Base-by-base conservation (phyloP, 2,888 invertebrate species). In the Alloscopus bannaensis region DNA sequence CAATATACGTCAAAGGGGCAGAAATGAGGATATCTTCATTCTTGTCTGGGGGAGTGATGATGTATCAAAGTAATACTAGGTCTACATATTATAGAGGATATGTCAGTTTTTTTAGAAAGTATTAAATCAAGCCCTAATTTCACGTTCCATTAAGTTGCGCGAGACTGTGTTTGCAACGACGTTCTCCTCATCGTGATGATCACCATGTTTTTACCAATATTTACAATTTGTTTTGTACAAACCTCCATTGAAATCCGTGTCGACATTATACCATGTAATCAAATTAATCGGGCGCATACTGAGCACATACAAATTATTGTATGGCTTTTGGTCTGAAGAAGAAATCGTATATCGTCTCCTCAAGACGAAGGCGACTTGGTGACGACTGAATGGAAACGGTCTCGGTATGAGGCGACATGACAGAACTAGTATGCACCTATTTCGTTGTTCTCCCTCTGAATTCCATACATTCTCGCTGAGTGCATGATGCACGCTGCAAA, bases 61-160 rank as follows among this genome's bases (percentile, higher is more conserved):
- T n/a, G n/a, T n/a, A n/a, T n/a, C n/a, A n/a, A n/a, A n/a, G n/a
- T n/a, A n/a, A n/a, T n/a, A n/a, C n/a, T n/a, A n/a, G n/a, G n/a
- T n/a, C n/a, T n/a, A n/a, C n/a, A n/a, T n/a, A n/a, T n/a, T n/a
- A n/a, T n/a, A n/a, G 26, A 29, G 57, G 29, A 57, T 26, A 28
- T n/a, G 60, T 47, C 26, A 64, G 28, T 47, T 62, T 76, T n/a
- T n/a, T n/a, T 78, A 70, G 78, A 78, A 78, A 78, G 78, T 71
- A 71, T 65, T 66, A 50, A n/a, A n/a, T n/a, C n/a, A n/a, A 62
- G 59, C 47, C 62, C 50, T 69, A 71, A 68, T 79, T 79, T 79
- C 72, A 72, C 79, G 79, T 79, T 79, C 79, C 72, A 79, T 72
- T 79, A 77, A 77, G 29, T 64, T 57, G 50, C 62, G 52, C 26